A percentile compares a stretch with the other conserved stretches of the same genome.
Conservation (phyloP, 2,113 vertebrate species). For the Cebus imitator region DNA sequence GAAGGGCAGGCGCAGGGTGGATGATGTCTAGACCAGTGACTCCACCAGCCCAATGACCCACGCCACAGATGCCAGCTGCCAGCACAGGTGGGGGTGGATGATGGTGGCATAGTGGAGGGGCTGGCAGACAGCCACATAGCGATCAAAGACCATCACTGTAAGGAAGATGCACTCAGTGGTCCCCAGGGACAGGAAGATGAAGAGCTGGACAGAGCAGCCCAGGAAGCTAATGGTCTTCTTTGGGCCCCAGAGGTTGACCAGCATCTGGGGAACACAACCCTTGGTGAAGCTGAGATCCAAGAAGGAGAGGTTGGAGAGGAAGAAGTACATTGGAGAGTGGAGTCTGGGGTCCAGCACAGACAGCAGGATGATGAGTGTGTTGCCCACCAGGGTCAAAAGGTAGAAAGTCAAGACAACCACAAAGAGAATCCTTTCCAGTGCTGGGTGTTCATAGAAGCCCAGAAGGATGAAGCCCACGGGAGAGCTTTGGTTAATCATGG, state of each 20-base stretch:
- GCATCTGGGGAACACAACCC: background rate
- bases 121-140: conserved; percentile 20
- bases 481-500: conserved; percentile 31
- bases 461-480: background rate
- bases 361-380: conserved; percentile 55
- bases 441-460: conserved; percentile 44
- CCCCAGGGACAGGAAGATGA: conserved; percentile 20
- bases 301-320: conserved; percentile 51
- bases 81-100: background rate
- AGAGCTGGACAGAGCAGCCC: conserved; percentile 34
- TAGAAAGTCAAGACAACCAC: background rate
- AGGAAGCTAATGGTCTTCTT: conserved; percentile 39
- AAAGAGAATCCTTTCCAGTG: background rate
- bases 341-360: conserved; percentile 30
- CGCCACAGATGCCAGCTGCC: background rate
- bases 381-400: conserved; percentile 9
- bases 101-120: conserved; percentile 41
- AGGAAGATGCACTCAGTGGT: conserved; percentile 24
- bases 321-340: conserved; percentile 47
- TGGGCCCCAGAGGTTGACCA: background rate
- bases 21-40: background rate
- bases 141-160: conserved; percentile 36
- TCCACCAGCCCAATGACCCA: background rate
- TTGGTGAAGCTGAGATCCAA: conserved; percentile 41
- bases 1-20: conserved; percentile 42